Conservation (phyloP, 2,113 vertebrate species). For the Tragelaphus imberbis region DNA sequence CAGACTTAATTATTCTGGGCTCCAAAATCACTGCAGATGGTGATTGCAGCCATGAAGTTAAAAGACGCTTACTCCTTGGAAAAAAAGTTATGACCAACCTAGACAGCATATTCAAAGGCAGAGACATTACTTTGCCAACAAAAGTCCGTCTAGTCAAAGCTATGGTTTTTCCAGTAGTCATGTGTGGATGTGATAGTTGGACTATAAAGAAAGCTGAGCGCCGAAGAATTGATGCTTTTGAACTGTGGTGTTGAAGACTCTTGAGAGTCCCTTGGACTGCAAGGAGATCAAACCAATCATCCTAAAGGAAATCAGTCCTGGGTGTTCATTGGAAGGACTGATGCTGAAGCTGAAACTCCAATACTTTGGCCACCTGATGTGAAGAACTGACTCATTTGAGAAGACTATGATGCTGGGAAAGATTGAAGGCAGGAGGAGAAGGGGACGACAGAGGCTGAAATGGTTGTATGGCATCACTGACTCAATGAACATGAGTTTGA, state of each 20-base stretch:
- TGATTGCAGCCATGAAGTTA: background rate
- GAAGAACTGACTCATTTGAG: background rate
- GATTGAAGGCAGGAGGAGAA: background rate
- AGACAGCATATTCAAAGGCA: background rate
- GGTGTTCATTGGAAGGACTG: background rate
- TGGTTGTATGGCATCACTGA: background rate
- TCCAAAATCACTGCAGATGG: background rate
- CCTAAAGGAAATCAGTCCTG: background rate
- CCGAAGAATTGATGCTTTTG: background rate
- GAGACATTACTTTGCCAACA: background rate
- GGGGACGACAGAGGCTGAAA: background rate
- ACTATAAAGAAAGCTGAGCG: background rate
- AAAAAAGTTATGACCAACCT: background rate
- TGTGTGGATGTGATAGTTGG: background rate
- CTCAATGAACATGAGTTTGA: background rate
- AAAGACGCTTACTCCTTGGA: background rate
- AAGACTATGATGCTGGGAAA: background rate
- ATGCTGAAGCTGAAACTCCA: background rate
- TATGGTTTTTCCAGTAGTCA: background rate
- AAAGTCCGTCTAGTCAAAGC: background rate
- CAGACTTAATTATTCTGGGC: fast-evolving
- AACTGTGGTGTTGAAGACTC: background rate
- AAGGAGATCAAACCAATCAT: background rate
- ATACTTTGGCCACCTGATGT: background rate
- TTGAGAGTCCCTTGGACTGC: background rate